Conservation (phyloP, 2,888 invertebrate genomes). For the Mythimna vitellina region DNA sequence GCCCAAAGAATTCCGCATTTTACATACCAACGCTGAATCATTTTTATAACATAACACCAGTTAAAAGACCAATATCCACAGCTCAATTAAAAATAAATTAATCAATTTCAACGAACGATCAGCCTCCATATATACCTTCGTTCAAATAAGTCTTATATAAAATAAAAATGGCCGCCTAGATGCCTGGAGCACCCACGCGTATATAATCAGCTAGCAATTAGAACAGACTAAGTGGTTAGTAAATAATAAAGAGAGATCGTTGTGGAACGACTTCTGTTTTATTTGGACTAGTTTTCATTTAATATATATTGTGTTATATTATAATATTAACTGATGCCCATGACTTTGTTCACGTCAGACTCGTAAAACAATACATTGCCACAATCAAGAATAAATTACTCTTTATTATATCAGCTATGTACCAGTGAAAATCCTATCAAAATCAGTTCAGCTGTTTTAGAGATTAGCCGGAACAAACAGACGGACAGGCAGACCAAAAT, state of each 20-base stretch:
- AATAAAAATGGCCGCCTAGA: slow-evolving; percentile 28
- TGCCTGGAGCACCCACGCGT: slow-evolving; percentile 36
- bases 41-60: slow-evolving; percentile 5
- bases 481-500: too few relatives aligned
- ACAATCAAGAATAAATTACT: too few relatives aligned
- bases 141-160: slow-evolving; percentile 52
- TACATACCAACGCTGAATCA: background rate
- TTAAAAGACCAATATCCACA: slow-evolving; percentile 16
- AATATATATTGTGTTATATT: background rate
- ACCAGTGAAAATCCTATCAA: too few relatives aligned
- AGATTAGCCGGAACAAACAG: too few relatives aligned
- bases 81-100: slow-evolving; percentile 34
- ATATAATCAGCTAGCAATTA: slow-evolving; percentile 50
- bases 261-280: slow-evolving; percentile 49
- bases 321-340: too few relatives aligned
- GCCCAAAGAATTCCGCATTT: too few relatives aligned
- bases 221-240: slow-evolving; percentile 32
- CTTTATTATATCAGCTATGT: too few relatives aligned
- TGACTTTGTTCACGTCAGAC: too few relatives aligned
- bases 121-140: slow-evolving; percentile 1
- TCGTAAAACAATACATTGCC: too few relatives aligned
- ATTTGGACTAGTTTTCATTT: slow-evolving; percentile 20
- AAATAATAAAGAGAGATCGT: slow-evolving; percentile 45
- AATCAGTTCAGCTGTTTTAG: too few relatives aligned
- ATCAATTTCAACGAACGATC: slow-evolving; percentile 30